Percentiles rank a stretch among this genome's conserved stretches.
These are phyloP conservation scores for Anguilla rostrata DNA, from an alignment of 2,113 vertebrate species.

Conservation along the genomic window DNA sequence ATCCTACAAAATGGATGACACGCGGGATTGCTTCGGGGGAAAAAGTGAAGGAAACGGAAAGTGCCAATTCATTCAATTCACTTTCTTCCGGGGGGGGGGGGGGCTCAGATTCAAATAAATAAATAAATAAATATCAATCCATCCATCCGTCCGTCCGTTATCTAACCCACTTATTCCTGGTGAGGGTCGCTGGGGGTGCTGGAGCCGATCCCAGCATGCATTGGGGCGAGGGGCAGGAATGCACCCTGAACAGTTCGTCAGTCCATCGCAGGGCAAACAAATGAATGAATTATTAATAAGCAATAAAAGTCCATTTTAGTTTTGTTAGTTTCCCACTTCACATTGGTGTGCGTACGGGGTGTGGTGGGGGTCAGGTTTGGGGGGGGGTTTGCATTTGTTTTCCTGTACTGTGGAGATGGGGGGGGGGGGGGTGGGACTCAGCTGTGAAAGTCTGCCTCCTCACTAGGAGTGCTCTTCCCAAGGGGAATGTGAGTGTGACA, in stretches of 20 bases:
- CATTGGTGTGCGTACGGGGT: too few relatives aligned
- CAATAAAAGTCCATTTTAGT: background rate
- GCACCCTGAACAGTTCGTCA: too few relatives aligned
- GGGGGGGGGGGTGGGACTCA: background rate
- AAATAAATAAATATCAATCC: too few relatives aligned
- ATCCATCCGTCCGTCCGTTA: too few relatives aligned
- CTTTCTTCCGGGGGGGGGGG: background rate
- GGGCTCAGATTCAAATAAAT: background rate
- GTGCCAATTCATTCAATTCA: background rate
- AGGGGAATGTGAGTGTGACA: constrained; percentile 31
- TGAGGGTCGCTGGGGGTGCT: too few relatives aligned
- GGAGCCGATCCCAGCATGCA: too few relatives aligned
- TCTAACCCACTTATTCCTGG: too few relatives aligned
- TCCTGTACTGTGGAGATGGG: background rate
- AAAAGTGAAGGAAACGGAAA: background rate
- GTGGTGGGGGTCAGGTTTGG: too few relatives aligned
- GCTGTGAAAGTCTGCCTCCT: background rate
- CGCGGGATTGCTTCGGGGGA: background rate
- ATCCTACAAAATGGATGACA: background rate
- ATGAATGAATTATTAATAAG: too few relatives aligned
- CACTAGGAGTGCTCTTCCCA: background rate
- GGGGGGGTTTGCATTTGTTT: background rate
- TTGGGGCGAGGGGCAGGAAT: too few relatives aligned
- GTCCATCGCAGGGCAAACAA: background rate
- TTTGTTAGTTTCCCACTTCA: background rate